phyloP scores from a whole-genome alignment of 2,113 vertebrate species.

The Tylochromis polylepis region DNA sequence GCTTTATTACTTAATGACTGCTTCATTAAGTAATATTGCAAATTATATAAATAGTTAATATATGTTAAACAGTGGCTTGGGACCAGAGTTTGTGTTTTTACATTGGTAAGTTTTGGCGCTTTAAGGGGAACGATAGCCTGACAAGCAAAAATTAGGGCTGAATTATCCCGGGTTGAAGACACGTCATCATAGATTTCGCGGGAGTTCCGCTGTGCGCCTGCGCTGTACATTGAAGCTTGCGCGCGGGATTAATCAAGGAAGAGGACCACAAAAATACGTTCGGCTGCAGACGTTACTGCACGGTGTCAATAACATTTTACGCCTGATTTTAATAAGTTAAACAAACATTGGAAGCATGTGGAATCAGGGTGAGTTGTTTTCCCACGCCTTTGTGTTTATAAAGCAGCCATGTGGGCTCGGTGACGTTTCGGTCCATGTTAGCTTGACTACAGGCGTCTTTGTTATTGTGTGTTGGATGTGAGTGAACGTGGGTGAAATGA shows the following conservation, averaged over 20 bases:
- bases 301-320: not conserved
- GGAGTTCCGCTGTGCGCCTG: constrained; percentile 52
- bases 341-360: constrained; percentile 42
- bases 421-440: not conserved
- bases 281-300: accelerated
- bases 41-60: not conserved
- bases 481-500: not conserved
- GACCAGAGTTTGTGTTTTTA: no score
- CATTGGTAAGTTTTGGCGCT: accelerated
- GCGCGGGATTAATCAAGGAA: constrained; percentile 42
- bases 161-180: accelerated
- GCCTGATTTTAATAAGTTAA: not conserved
- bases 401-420: not conserved
- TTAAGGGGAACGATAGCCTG: not conserved
- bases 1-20: no score
- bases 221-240: constrained; percentile 15
- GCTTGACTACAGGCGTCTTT: not conserved
- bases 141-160: not conserved
- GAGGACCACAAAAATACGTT: not conserved
- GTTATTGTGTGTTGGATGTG: not conserved
- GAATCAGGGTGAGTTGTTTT: constrained; percentile 65
- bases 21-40: not conserved
- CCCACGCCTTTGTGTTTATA: not conserved
- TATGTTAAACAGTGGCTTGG: not conserved
- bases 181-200: constrained; percentile 34